Base-by-base conservation (phyloP, 2,888 invertebrate species). In the Lucinisca nassula region DNA sequence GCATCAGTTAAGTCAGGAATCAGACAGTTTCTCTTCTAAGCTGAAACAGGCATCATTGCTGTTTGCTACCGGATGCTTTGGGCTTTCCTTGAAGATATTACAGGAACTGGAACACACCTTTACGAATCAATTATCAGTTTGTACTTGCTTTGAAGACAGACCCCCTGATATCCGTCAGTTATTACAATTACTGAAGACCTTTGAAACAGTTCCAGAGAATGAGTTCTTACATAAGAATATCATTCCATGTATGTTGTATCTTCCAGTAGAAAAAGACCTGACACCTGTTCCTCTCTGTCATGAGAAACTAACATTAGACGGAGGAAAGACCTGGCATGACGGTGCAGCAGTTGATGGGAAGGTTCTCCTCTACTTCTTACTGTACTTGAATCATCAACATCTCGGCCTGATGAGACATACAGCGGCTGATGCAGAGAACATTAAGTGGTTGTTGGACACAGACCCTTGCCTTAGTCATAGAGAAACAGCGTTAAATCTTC, bases 401-500 rank as follows among this genome's bases (percentile, higher is more conserved):
- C 35, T 67, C 4, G 35, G 21, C 17, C 32, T 67, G 67, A 8
- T 21, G 10, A 10, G 17, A 32, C 17, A 4, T 32, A 35, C 35
- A 35, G 55, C 4, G n/a, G 55, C 17, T 17, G 55, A 55, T 21
- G 10, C 17, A 4, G 35, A 67, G 35, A 27, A 58, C 14, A n/a
- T n/a, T n/a, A n/a, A 51, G 21, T 21, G 4, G 51, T 24, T 58
- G 24, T 6, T 27, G 1, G 24, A 58, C 4, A 21, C 24, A 24
- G 75, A 75, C n/a, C 6, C 4, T 17, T 75, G 75, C 58, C 38
- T 81, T 21, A 30, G 74, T 0, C 81, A 81, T 37, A 27, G 0
- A 32, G 81, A 81, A 45, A 81, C 81, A 0, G 81, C 55, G 0
- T 76, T 40, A 24, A 82, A 82, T 49, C 37, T 81, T 0, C 74